These are phyloP conservation scores for Setophaga coronata DNA, from an alignment of 2,113 vertebrate species.

Conservation along the genomic window DNA sequence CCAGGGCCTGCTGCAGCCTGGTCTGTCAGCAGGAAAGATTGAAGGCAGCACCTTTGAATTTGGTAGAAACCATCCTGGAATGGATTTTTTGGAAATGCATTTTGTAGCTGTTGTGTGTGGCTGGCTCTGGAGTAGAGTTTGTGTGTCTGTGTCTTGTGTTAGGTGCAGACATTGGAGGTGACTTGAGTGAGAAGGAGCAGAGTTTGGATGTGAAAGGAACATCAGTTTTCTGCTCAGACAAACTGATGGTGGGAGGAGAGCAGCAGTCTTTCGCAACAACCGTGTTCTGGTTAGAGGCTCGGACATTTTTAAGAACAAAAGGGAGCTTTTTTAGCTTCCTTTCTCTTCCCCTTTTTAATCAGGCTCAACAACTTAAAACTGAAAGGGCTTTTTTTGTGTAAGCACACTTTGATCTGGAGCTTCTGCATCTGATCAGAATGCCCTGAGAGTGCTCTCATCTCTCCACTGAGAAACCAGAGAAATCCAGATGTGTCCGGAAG, in stretches of 20 bases:
- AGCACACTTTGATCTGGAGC: background rate
- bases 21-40: background rate
- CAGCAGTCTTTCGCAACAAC: background rate
- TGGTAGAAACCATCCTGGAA: background rate
- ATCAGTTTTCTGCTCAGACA: background rate
- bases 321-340: background rate
- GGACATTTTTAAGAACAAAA: background rate
- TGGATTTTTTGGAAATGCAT: background rate
- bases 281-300: background rate
- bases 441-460: background rate
- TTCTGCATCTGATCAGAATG: background rate
- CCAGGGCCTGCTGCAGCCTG: background rate
- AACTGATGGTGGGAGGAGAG: background rate
- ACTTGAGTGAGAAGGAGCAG: background rate
- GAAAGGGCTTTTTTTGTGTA: background rate
- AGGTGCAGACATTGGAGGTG: background rate
- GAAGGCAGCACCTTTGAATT: background rate
- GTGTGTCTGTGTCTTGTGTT: background rate
- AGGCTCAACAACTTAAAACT: background rate
- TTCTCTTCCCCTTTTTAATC: slow-evolving; percentile 14
- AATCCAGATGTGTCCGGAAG: background rate
- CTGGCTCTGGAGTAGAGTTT: background rate
- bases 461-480: background rate
- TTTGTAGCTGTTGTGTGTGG: fast-evolving
- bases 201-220: background rate